A percentile compares a stretch with the other conserved stretches of the same genome.
Conservation (phyloP, 2,113 vertebrate species). For the Rhipidura dahli region DNA sequence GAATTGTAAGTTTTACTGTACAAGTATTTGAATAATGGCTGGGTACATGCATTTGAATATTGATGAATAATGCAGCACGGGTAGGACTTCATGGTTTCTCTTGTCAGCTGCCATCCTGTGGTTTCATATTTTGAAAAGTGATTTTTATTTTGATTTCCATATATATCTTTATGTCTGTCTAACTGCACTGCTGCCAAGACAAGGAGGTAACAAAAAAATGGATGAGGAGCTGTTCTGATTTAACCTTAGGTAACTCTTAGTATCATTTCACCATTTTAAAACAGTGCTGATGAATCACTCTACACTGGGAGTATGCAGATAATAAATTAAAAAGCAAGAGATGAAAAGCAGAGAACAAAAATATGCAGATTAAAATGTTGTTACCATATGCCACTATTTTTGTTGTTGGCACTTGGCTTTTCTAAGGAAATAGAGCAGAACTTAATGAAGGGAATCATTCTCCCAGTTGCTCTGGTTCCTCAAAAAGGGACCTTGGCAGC, state of each 20-base stretch:
- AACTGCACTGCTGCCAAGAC: neutral
- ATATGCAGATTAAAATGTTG: neutral
- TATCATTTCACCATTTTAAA: neutral
- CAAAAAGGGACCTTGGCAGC: neutral
- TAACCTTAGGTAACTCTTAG: neutral
- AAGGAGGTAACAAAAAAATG: neutral
- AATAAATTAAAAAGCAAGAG: neutral
- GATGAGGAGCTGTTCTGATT: neutral
- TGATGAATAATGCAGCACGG: neutral
- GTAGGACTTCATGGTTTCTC: neutral
- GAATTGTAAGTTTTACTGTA: neutral
- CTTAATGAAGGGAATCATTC: neutral
- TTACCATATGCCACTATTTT: neutral
- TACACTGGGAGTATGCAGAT: neutral
- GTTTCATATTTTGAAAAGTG: neutral
- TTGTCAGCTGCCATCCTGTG: neutral
- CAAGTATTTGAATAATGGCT: neutral
- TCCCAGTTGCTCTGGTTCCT: neutral
- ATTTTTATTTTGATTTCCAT: neutral
- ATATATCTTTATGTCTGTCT: neutral
- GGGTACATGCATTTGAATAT: neutral
- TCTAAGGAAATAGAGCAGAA: conserved; percentile 2
- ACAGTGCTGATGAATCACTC: neutral
- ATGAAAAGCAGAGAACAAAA: neutral
- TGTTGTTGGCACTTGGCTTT: neutral